These are phyloP conservation scores for Lasaia peninsularis DNA, from an alignment of 1,140 invertebrate genomes.

Conservation along the genomic window DNA sequence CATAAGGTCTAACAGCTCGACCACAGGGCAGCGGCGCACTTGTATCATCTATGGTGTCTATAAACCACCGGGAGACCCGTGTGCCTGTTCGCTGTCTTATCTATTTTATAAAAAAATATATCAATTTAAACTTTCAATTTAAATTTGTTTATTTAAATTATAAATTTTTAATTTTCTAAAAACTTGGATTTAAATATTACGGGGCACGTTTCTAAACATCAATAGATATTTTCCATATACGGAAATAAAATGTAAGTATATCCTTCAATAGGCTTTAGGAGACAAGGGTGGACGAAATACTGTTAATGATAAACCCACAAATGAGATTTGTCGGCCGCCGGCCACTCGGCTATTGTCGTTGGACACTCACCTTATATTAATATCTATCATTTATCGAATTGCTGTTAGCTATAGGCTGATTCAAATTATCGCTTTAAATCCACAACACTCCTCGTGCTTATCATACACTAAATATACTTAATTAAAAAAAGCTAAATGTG, in stretches of 20 bases:
- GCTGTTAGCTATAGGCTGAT: slow-evolving; percentile 43
- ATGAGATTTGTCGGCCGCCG: slow-evolving; percentile 74
- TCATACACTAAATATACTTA: too few species aligned
- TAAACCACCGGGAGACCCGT: too few species aligned
- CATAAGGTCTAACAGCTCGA: too few species aligned
- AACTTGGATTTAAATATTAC: neutral
- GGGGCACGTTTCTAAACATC: slow-evolving; percentile 42
- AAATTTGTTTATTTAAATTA: too few species aligned
- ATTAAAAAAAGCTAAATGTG: too few species aligned
- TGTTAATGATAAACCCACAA: slow-evolving; percentile 77
- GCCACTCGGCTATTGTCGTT: slow-evolving; percentile 71
- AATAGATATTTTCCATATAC: slow-evolving; percentile 47
- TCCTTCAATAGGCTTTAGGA: slow-evolving; percentile 64
- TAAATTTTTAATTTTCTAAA: too few species aligned
- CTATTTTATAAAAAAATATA: too few species aligned
- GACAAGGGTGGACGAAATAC: slow-evolving; percentile 68
- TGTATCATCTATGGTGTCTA: too few species aligned
- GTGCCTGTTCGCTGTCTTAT: too few species aligned
- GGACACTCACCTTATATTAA: slow-evolving; percentile 71
- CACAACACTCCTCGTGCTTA: too few species aligned
- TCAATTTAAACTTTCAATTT: too few species aligned
- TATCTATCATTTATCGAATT: slow-evolving; percentile 49
- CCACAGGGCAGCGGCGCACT: too few species aligned
- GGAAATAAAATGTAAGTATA: slow-evolving; percentile 69
- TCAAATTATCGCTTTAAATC: neutral